A percentile compares a stretch with the other conserved stretches of the same genome.
phyloP scores from a whole-genome alignment of 2,888 invertebrate species.

The Noctua fimbriata region DNA sequence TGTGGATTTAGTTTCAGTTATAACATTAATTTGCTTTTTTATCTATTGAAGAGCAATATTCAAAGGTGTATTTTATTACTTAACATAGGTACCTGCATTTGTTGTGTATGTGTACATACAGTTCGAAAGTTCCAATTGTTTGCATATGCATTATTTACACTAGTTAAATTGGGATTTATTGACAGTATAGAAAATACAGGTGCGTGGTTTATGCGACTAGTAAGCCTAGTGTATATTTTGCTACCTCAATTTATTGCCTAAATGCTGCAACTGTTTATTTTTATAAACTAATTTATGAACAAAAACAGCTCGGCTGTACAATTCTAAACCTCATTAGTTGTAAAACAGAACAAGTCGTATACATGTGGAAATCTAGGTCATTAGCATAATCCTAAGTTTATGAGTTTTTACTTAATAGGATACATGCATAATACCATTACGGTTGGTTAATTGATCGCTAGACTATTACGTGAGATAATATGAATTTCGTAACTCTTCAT shows the following conservation, averaged over 20 bases:
- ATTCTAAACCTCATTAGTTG: conserved; percentile 1
- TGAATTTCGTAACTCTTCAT: not conserved
- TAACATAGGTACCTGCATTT: not conserved
- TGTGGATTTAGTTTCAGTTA: conserved; percentile 24
- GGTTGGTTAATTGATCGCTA: conserved; percentile 1
- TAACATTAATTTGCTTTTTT: not conserved
- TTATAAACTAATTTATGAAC: conserved; percentile 14
- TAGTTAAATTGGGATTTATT: conserved; percentile 1
- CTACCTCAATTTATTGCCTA: conserved; percentile 21
- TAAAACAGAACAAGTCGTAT: conserved; percentile 3
- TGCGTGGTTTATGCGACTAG: not conserved
- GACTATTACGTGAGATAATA: not conserved
- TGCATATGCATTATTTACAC: not conserved
- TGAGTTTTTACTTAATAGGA: not conserved
- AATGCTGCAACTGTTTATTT: conserved; percentile 33
- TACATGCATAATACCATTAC: conserved; percentile 17
- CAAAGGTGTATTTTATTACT: not conserved
- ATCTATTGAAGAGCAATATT: not conserved
- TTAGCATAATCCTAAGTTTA: conserved; percentile 18
- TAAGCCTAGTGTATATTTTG: conserved; percentile 13
- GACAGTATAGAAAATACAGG: not conserved
- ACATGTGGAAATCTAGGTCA: conserved; percentile 4
- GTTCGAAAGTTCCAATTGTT: not conserved
- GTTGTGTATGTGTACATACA: not conserved
- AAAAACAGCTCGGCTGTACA: conserved; percentile 17